Base-by-base conservation (phyloP, 2,888 invertebrate genomes). In the Lasioglossum morio region DNA sequence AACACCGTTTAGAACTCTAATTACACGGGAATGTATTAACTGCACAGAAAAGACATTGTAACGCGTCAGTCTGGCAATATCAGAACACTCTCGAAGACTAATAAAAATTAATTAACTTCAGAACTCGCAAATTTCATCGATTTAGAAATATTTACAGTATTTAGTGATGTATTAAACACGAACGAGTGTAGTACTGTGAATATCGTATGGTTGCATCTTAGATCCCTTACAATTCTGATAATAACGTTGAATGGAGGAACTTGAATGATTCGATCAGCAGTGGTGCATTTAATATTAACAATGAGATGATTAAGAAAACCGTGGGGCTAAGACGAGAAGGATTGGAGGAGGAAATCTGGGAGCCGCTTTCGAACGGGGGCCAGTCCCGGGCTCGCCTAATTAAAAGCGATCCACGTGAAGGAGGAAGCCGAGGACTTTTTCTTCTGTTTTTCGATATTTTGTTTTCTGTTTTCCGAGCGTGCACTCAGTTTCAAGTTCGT, bases 401-500 rank as follows among this genome's bases (percentile, higher is more conserved):
- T 69, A 69, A 69, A 63, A 69, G 37, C 66, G 66, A 69, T 34
- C 34, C 34, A 37, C 66, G 34, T 19, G 34, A 23, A 69, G 23
- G 19, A 34, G 34, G 10, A 5, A 10, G 30, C 66, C 66, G 23
- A 40, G n/a, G 27, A 19, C 27, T 60, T 27, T 23, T 53, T 66
- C 19, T 43, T 23, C n/a, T 27, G 10, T 57, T 60, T 57, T 75
- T 46, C 46, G 37, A 40, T 70, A 37, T 70, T 70, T 70, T 70
- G 70, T 70, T 60, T 60, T 40, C 53, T 34, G 66, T 46, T 30
- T 43, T n/a, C 27, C 72, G 75, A 78, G 84, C 82, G 53, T 83
- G 81, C 83, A 86, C 88, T 88, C 85, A 80, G 90, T 85, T 84
- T 85, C 77, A 87, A 87, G 90, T 82, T 88, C 86, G 86, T 88